Percentiles rank a stretch among this genome's conserved stretches.
These are phyloP conservation scores for Sesia bembeciformis DNA, from an alignment of 2,888 invertebrate genomes.

Conservation along the genomic window DNA sequence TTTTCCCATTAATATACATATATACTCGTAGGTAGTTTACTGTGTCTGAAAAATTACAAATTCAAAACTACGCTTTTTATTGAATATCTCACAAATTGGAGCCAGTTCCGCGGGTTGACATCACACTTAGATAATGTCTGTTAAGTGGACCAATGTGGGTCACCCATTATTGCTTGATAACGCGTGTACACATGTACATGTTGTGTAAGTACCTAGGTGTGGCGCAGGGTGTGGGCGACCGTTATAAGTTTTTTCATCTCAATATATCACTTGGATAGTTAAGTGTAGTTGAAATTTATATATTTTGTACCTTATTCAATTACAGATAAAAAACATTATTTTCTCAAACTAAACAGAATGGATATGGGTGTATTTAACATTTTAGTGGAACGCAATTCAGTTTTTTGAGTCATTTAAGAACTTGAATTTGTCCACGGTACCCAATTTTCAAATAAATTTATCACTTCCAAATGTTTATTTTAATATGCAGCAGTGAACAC, in stretches of 20 bases:
- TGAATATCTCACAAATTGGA: not conserved
- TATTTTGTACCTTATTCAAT: no score
- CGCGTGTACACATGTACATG: conserved; percentile 6
- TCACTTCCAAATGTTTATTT: no score
- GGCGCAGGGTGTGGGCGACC: conserved; percentile 5
- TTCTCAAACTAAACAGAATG: no score
- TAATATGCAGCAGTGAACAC: no score
- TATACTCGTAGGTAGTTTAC: not conserved
- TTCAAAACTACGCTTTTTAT: not conserved
- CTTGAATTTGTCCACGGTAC: no score
- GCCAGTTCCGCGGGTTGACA: conserved; percentile 17
- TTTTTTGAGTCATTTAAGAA: no score
- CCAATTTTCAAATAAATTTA: no score
- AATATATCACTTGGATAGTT: no score
- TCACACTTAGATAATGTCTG: conserved; percentile 33
- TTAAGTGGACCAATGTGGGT: conserved; percentile 48
- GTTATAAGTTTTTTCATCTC: not conserved
- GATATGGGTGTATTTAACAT: no score
- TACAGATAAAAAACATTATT: no score
- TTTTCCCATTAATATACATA: not conserved
- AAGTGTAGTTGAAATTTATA: no score
- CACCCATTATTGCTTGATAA: conserved; percentile 41
- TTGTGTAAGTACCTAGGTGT: conserved; percentile 9
- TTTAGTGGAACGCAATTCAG: no score
- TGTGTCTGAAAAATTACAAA: not conserved